Evolutionary conservation across 2,797 vertebrate genomes (phyloP).

Genomic region (Enteromius unitaeniatus): DNA sequence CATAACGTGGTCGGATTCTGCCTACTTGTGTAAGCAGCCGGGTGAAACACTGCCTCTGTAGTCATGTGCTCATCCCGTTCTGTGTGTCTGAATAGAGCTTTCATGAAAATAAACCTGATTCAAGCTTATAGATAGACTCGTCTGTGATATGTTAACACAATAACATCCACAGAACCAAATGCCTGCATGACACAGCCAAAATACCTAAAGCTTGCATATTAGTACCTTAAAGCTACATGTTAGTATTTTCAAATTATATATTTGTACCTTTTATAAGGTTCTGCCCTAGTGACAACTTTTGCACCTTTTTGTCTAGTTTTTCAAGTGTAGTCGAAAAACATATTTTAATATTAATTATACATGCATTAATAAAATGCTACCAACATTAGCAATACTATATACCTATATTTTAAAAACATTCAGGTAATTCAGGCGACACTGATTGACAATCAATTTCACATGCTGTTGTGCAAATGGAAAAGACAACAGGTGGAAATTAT

Average conservation of each 20-base stretch:
- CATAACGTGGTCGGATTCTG: conserved; percentile 71
- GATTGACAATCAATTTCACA: too few species aligned
- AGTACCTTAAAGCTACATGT: neutral
- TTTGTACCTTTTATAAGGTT: neutral
- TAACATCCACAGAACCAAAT: neutral
- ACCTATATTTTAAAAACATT: neutral
- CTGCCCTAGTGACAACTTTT: neutral
- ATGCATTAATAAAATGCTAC: neutral
- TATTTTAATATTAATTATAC: neutral
- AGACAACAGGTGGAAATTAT: too few species aligned
- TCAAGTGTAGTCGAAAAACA: neutral
- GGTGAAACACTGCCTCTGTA: conserved; percentile 58
- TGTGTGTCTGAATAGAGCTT: conserved; percentile 49
- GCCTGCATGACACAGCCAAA: neutral
- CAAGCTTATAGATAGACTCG: neutral
- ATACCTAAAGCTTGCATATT: neutral
- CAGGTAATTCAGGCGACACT: neutral
- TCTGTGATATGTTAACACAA: conserved; percentile 36
- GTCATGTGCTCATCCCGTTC: conserved; percentile 58
- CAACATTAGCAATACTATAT: too few species aligned
- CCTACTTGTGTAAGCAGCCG: conserved; percentile 71
- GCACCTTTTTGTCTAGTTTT: neutral
- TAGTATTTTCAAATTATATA: neutral
- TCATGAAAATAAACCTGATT: conserved; percentile 45
- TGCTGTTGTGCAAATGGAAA: too few species aligned